Evolutionary conservation across 1,140 invertebrate species (phyloP).

Genomic region (Drosophila pandora): DNA sequence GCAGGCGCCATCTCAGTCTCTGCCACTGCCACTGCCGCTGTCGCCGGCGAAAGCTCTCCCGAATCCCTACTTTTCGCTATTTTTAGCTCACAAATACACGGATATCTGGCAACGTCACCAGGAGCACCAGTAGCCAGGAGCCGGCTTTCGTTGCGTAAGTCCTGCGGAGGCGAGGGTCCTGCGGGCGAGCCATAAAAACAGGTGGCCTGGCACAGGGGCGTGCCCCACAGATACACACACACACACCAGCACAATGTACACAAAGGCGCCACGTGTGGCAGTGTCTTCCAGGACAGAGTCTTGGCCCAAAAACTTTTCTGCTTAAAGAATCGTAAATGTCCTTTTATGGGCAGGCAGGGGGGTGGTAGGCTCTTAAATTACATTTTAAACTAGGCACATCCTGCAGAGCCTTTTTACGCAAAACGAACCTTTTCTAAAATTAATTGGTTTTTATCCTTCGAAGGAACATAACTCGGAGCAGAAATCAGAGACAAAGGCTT

Average conservation of each 20-base stretch:
- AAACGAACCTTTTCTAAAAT: background rate
- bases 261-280: slow-evolving; percentile 35
- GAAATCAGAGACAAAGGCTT: no score
- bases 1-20: slow-evolving; percentile 40
- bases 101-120: slow-evolving; percentile 50
- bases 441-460: background rate
- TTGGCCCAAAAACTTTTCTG: background rate
- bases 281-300: background rate
- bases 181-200: slow-evolving; percentile 49
- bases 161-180: background rate
- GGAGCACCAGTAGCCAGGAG: slow-evolving; percentile 10
- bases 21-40: no score
- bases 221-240: slow-evolving; percentile 29
- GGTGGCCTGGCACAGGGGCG: slow-evolving; percentile 52
- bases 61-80: slow-evolving; percentile 7
- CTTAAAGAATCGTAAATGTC: background rate
- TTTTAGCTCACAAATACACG: slow-evolving; percentile 27
- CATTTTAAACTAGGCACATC: background rate
- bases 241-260: background rate
- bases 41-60: slow-evolving; percentile 1
- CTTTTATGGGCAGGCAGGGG: background rate
- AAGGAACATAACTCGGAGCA: background rate
- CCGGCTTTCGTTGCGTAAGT: slow-evolving; percentile 59
- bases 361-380: background rate
- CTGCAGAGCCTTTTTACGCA: background rate